Evolutionary conservation across 2,113 vertebrate genomes (phyloP), one percentile per base, ranked within the genome.

Genomic region (Heliornis fulica): DNA sequence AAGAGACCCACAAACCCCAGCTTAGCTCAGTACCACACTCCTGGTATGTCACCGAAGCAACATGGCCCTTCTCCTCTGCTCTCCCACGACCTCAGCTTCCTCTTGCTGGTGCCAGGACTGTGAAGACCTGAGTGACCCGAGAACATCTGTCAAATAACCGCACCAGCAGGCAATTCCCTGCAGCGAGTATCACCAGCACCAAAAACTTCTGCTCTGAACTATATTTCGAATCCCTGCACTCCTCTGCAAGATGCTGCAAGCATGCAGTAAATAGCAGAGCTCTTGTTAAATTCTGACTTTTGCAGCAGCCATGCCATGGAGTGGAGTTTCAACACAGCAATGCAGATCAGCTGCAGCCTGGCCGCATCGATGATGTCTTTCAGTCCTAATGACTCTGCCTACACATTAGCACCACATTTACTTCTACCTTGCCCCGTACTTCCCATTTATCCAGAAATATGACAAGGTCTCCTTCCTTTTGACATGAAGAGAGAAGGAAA

Each of bases 401-500:
- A 83, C 2, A 1, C 68, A 81, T 83, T 66, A 95, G 75, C 76
- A 74, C 87, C 90, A 90, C 34, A 80, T 83, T 88, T 86, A 86
- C 75, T 85, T 93, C 90, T 83, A 81, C 69, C 87, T 80, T 91
- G 70, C 84, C 71, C 43, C 40, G 66, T 50, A 61, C 84, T 86
- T 90, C 71, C 46, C 79, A 75, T 89, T 90, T 64, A 83, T 83
- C 31, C 76, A 93, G 64, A 86, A 89, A 94, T 81, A n/a, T 92
- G 80, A 93, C 76, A 94, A 53, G 50, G 84, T 77, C 61, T 96
- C 82, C 32, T 89, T 91, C 82, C 45, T 95, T 87, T 93, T 56
- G 93, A 90, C 31, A 32, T 1, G 7, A 76, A 90, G 86, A 71
- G 19, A 56, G 34, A 78, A 36, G 51, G 40, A 96, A 83, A 83